phyloP scores from a whole-genome alignment of 2,797 vertebrate species.

The Neoniphon sammara region DNA sequence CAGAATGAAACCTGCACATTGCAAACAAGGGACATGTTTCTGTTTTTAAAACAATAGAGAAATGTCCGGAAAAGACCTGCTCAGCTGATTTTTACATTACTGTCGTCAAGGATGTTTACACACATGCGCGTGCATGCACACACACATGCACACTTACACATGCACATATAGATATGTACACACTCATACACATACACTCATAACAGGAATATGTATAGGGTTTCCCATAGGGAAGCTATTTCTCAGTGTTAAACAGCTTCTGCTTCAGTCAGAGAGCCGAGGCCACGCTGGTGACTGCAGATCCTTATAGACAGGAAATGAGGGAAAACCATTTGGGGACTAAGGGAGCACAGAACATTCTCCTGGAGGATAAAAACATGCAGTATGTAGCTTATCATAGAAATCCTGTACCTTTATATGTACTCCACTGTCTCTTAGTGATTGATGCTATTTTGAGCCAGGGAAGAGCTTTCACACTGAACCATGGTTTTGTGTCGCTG shows the following conservation, averaged over 20 bases:
- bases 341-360: slow-evolving; percentile 57
- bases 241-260: slow-evolving; percentile 62
- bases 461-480: slow-evolving; percentile 30
- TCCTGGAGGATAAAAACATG: slow-evolving; percentile 65
- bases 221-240: slow-evolving; percentile 60
- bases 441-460: slow-evolving; percentile 55
- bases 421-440: slow-evolving; percentile 21
- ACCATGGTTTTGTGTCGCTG: slow-evolving; percentile 42
- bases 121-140: slow-evolving; percentile 16
- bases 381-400: slow-evolving; percentile 45
- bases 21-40: slow-evolving; percentile 68
- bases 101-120: slow-evolving; percentile 44
- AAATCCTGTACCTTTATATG: slow-evolving; percentile 43
- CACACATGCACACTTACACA: background rate
- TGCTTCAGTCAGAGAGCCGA: slow-evolving; percentile 45
- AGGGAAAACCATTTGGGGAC: slow-evolving; percentile 70
- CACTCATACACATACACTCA: background rate
- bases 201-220: slow-evolving; percentile 55
- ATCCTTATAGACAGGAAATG: slow-evolving; percentile 73
- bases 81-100: slow-evolving; percentile 77
- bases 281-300: slow-evolving; percentile 46
- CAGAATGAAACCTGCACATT: slow-evolving; percentile 47
- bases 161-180: background rate
- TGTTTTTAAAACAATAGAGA: slow-evolving; percentile 43
- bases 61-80: slow-evolving; percentile 19